Base-by-base conservation (phyloP, 2,888 invertebrate species). In the Saturnia pavonia region DNA sequence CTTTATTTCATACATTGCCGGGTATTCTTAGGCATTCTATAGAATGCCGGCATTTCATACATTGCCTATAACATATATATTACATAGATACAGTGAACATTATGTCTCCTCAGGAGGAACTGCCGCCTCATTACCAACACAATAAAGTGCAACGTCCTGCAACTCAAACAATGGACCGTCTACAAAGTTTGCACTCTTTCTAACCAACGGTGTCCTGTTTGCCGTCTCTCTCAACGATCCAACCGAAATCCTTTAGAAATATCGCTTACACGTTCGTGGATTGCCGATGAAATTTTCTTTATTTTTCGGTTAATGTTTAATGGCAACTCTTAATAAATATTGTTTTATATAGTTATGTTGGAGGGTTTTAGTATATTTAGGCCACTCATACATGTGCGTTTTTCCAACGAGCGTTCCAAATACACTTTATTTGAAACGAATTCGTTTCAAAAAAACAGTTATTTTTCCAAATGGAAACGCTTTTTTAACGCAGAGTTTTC, bases 71-170 rank as follows among this genome's bases (percentile, higher is more conserved):
- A 60, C 14, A 27, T 60, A 14, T 60, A 60, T 60, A 60, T 60
- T 60, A 27, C 25, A 60, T 16, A 60, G 2, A 22, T 22, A 54
- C 57, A 57, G 57, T 12, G 11, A 25, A 57, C 57, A 57, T 57
- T 57, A 22, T 25, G 66, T 51, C n/a, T n/a, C n/a, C n/a, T n/a
- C n/a, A n/a, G n/a, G n/a, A n/a, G n/a, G n/a, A n/a, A n/a, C 54
- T 54, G 40, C 63, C n/a, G 79, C 79, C 83, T 84, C 83, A 85
- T 85, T 85, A 85, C 80, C 74, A 75, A 76, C 77, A 84, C 82
- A 85, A 85, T 85, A 82, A 81, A 83, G 78, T 78, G 77, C 78
- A 71, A 73, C 77, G 81, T 84, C 76, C 76, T 76, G 72, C 63
- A 73, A 70, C 74, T 81, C 82, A 84, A 83, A 84, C 84, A 84